A percentile compares a stretch with the other conserved stretches of the same genome.
phyloP scores from a whole-genome alignment of 2,888 invertebrate species.

The Dorcus parallelipipedus region DNA sequence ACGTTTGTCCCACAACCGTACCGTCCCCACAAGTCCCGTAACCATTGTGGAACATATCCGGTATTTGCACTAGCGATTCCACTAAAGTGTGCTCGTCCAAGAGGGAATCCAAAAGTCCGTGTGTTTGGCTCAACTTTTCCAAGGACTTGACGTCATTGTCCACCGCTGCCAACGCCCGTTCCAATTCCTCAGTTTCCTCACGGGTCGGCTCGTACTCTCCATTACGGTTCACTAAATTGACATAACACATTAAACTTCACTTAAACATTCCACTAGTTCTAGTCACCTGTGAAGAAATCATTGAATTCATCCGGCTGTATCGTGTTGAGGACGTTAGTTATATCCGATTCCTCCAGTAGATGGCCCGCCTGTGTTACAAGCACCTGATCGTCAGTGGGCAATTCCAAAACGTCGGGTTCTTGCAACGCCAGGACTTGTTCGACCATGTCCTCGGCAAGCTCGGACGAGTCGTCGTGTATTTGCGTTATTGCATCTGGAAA shows the following conservation, averaged over 20 bases:
- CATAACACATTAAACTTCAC: too few relatives aligned
- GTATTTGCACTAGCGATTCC: conserved; percentile 50
- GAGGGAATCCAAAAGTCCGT: conserved; percentile 60
- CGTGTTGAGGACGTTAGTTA: conserved; percentile 74
- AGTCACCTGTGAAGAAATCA: conserved; percentile 70
- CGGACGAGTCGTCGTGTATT: conserved; percentile 31
- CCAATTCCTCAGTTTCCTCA: conserved; percentile 85
- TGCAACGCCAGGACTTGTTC: conserved; percentile 56
- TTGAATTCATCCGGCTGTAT: conserved; percentile 80
- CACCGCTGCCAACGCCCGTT: conserved; percentile 77
- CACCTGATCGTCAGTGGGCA: conserved; percentile 52
- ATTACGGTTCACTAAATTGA: conserved; percentile 59
- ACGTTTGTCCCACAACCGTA: conserved; percentile 33
- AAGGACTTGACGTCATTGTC: conserved; percentile 70
- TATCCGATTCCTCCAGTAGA: conserved; percentile 69
- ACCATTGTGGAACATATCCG: conserved; percentile 53
- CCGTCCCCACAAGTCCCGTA: conserved; percentile 44
- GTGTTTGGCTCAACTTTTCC: conserved; percentile 63
- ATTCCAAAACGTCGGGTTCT: conserved; percentile 55
- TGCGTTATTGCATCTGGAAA: conserved; percentile 8
- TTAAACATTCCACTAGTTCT: conserved; percentile 24
- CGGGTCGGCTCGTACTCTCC: conserved; percentile 67
- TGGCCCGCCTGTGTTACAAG: conserved; percentile 63
- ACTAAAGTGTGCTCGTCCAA: conserved; percentile 58
- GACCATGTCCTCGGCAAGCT: conserved; percentile 48